These are phyloP conservation scores for Phaethon lepturus DNA, from an alignment of 2,113 vertebrate genomes.

Conservation along the genomic window DNA sequence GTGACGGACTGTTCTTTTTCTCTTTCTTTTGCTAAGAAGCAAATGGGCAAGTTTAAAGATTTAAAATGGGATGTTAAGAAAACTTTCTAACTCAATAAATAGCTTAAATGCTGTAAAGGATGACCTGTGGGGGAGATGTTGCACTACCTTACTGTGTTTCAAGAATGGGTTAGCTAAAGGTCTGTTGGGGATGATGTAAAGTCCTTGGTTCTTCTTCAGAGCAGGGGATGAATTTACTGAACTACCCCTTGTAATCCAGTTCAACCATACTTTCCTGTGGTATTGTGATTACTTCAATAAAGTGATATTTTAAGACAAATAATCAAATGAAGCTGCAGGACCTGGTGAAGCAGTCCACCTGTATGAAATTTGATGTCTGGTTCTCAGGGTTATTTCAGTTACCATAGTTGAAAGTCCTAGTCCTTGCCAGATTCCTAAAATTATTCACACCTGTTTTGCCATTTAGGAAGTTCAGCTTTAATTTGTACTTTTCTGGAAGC, in stretches of 20 bases:
- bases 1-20: not conserved
- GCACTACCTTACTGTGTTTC: not conserved
- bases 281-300: not conserved
- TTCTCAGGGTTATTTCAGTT: not conserved
- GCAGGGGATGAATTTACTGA: not conserved
- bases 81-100: not conserved
- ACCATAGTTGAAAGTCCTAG: not conserved
- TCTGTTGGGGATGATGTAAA: not conserved
- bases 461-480: not conserved
- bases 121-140: not conserved
- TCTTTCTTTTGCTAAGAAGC: not conserved
- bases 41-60: not conserved
- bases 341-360: not conserved
- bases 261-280: not conserved
- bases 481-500: not conserved
- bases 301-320: not conserved
- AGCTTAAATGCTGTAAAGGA: not conserved
- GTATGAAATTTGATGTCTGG: not conserved
- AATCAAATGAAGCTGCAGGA: not conserved
- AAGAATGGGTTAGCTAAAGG: not conserved
- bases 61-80: not conserved
- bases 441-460: not conserved
- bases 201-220: not conserved
- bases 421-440: not conserved
- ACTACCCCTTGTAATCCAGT: not conserved